Conservation (phyloP, 2,888 invertebrate genomes). For the Notocelia uddmanniana region DNA sequence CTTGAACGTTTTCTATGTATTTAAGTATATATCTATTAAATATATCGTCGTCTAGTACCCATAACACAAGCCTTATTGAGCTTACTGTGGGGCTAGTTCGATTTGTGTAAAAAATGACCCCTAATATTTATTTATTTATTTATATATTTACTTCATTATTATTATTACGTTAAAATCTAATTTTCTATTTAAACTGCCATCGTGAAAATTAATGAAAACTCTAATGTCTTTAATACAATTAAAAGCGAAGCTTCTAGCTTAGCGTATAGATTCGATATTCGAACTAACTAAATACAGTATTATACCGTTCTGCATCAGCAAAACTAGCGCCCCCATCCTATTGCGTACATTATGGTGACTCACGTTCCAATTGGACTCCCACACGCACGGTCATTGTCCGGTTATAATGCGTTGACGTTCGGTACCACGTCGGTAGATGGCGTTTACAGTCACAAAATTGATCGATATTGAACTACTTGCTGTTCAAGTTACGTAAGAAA, state of each 20-base stretch:
- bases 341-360: constrained; percentile 15
- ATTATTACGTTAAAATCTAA: no score
- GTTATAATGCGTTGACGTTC: constrained; percentile 22
- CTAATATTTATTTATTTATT: no score
- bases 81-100: no score
- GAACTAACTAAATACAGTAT: not conserved
- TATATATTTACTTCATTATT: no score
- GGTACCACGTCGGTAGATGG: constrained; percentile 21
- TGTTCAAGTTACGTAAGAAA: no score
- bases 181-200: no score
- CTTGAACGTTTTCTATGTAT: no score
- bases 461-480: no score
- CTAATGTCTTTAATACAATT: not conserved
- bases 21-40: no score
- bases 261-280: not conserved
- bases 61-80: no score
- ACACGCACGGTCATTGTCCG: constrained; percentile 3
- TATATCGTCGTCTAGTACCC: no score
- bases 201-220: not conserved
- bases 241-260: not conserved
- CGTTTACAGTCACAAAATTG: not conserved
- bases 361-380: constrained; percentile 25
- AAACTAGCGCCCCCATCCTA: constrained; percentile 33
- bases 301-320: constrained; percentile 14
- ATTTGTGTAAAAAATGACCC: no score